Percentiles rank a stretch among this genome's conserved stretches.
Evolutionary conservation across 2,888 invertebrate genomes (phyloP).

Genomic region (Pardosa pseudoannulata): DNA sequence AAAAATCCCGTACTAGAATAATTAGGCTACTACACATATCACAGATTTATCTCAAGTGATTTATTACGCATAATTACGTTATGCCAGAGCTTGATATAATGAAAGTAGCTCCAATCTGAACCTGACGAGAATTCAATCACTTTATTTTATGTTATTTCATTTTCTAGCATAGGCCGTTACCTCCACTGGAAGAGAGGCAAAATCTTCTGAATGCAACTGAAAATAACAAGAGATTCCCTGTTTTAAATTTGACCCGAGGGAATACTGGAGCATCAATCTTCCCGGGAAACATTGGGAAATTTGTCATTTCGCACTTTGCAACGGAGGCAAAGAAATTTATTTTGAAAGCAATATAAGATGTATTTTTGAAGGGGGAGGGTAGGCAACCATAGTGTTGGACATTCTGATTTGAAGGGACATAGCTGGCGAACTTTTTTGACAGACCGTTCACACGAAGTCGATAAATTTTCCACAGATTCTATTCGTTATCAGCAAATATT

Average conservation of each 20-base stretch:
- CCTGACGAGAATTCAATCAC: slow-evolving; percentile 69
- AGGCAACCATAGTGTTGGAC: slow-evolving; percentile 10
- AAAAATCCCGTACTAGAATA: slow-evolving; percentile 42
- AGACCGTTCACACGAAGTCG: background rate
- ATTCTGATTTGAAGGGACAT: background rate
- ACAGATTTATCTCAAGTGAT: slow-evolving; percentile 54
- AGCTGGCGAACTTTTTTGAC: background rate
- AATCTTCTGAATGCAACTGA: slow-evolving; percentile 24
- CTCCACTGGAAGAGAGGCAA: slow-evolving; percentile 4
- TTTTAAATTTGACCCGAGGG: slow-evolving; percentile 66
- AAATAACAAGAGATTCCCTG: slow-evolving; percentile 48
- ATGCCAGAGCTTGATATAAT: slow-evolving; percentile 65
- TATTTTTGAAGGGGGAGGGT: slow-evolving; percentile 8
- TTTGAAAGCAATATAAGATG: slow-evolving; percentile 15
- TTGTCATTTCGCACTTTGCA: slow-evolving; percentile 64
- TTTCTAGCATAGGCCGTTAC: slow-evolving; percentile 27
- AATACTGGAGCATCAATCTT: slow-evolving; percentile 49
- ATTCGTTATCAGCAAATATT: too few relatives aligned
- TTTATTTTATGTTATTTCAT: slow-evolving; percentile 58
- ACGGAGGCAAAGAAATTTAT: slow-evolving; percentile 35
- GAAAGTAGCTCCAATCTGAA: slow-evolving; percentile 48
- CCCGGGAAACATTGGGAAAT: slow-evolving; percentile 60
- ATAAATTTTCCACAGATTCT: too few relatives aligned
- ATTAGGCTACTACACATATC: slow-evolving; percentile 56
- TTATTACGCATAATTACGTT: slow-evolving; percentile 67